Evolutionary conservation across 2,888 invertebrate genomes (phyloP).

Genomic region (Drosophila mulleri): DNA sequence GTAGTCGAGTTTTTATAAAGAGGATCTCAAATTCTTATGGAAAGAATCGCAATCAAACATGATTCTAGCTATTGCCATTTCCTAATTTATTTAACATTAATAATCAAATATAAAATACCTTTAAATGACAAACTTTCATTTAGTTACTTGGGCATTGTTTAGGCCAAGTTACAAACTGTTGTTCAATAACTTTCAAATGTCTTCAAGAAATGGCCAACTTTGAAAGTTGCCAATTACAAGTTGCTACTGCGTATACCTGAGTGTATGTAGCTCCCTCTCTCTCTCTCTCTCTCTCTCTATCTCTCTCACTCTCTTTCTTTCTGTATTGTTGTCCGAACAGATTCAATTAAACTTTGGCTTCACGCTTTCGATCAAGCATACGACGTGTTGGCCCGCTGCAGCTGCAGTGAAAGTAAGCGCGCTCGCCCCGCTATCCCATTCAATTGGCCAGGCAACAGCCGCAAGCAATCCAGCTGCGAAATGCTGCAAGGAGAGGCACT

Average conservation of each 20-base stretch:
- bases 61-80: too few relatives aligned
- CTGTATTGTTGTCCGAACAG: constrained; percentile 56
- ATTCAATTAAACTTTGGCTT: constrained; percentile 79
- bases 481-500: constrained; percentile 39
- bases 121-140: neutral
- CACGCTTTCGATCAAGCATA: constrained; percentile 73
- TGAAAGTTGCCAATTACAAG: constrained; percentile 75
- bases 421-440: constrained; percentile 12
- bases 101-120: too few relatives aligned
- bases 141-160: neutral
- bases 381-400: constrained; percentile 50
- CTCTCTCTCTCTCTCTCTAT: neutral
- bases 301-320: neutral
- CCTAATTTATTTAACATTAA: too few relatives aligned
- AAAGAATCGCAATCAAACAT: too few relatives aligned
- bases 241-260: constrained; percentile 2
- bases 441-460: constrained; percentile 36
- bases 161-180: constrained; percentile 24
- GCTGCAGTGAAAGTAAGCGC: constrained; percentile 64
- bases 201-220: constrained; percentile 67
- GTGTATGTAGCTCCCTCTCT: neutral
- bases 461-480: constrained; percentile 38
- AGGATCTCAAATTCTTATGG: too few relatives aligned
- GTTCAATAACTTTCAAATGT: constrained; percentile 73
- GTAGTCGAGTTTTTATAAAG: too few relatives aligned